These are phyloP conservation scores for Aepyceros melampus DNA, from an alignment of 2,113 vertebrate genomes.

Conservation along the genomic window DNA sequence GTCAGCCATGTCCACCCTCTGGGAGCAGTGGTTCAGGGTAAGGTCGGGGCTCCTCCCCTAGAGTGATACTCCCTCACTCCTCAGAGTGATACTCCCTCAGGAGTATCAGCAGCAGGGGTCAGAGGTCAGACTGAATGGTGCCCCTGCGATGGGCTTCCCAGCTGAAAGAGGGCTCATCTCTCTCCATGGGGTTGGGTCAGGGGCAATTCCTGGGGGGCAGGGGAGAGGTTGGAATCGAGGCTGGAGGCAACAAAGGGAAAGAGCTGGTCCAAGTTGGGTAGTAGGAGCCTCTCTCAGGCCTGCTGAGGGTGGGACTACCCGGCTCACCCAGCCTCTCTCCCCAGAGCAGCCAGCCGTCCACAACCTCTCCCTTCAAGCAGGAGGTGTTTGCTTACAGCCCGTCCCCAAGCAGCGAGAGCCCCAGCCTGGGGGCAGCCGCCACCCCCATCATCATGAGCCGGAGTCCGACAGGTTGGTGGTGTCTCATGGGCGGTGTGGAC, in stretches of 20 bases:
- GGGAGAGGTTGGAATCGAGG: background rate
- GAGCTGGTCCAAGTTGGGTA: background rate
- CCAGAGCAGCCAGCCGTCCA: constrained; percentile 87
- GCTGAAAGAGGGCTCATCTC: background rate
- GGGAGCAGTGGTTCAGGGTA: background rate
- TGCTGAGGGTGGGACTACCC: background rate
- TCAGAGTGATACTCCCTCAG: background rate
- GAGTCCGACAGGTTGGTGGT: constrained; percentile 90
- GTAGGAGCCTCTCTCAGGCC: background rate
- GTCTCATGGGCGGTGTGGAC: fast-evolving
- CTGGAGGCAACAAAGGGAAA: background rate
- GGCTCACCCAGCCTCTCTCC: constrained; percentile 36
- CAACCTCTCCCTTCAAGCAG: constrained; percentile 84
- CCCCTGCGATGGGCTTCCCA: background rate
- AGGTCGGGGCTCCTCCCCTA: fast-evolving
- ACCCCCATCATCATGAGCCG: constrained; percentile 91
- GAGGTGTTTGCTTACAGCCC: constrained; percentile 87
- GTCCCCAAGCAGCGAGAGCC: constrained; percentile 81
- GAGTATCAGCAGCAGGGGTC: background rate
- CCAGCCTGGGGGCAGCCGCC: constrained; percentile 70
- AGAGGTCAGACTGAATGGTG: background rate
- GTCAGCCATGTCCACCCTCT: background rate
- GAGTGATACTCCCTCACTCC: background rate
- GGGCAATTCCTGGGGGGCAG: background rate
- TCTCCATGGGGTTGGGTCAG: background rate